Evolutionary conservation across 2,113 vertebrate genomes (phyloP).

Genomic region (Tiliqua scincoides): DNA sequence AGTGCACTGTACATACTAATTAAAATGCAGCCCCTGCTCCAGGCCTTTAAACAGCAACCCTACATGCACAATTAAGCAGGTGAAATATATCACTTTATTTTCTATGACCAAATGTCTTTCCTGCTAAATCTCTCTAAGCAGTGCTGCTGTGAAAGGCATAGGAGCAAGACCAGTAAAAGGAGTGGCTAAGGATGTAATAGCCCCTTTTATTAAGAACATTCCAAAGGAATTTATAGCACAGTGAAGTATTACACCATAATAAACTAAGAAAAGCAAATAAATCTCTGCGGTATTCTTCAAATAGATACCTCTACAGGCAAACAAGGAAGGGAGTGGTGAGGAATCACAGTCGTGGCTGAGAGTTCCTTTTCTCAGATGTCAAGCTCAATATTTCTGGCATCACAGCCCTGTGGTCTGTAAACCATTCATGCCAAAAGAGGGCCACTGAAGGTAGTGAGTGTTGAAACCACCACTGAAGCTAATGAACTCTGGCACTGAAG

Average conservation of each 20-base stretch:
- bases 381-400: background rate
- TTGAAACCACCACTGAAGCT: background rate
- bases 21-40: background rate
- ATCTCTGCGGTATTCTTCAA: constrained; percentile 1
- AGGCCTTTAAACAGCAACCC: background rate
- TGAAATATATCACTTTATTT: background rate
- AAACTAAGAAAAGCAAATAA: constrained; percentile 9
- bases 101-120: background rate
- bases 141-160: background rate
- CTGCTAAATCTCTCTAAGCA: background rate
- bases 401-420: background rate
- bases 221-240: background rate
- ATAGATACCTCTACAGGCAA: background rate
- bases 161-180: background rate
- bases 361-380: background rate
- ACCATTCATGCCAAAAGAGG: background rate
- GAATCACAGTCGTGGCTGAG: background rate
- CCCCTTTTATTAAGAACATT: background rate
- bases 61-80: background rate
- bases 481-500: background rate
- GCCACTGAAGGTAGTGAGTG: background rate
- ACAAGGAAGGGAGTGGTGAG: constrained; percentile 18
- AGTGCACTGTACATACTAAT: background rate
- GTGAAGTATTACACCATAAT: background rate
- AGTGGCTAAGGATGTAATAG: background rate